Conservation (phyloP, 2,888 invertebrate species). For the Elysia crispata region DNA sequence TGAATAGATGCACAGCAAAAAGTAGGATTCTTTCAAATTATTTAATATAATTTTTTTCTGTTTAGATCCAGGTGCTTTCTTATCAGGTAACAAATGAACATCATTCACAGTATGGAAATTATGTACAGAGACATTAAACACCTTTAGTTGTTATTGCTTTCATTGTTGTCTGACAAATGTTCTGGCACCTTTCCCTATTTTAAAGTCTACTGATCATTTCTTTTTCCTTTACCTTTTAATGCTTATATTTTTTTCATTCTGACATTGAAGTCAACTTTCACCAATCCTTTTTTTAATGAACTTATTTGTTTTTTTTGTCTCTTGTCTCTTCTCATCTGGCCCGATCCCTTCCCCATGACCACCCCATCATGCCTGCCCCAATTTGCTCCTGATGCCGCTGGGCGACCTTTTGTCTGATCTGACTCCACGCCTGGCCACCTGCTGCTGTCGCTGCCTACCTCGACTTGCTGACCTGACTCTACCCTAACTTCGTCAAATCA, state of each 20-base stretch:
- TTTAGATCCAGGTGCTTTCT: too few species aligned
- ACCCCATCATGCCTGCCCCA: constrained; percentile 42
- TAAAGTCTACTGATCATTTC: neutral
- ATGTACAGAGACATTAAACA: too few species aligned
- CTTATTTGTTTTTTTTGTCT: constrained; percentile 27
- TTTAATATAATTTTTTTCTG: too few species aligned
- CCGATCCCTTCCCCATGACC: constrained; percentile 23
- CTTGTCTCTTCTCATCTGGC: constrained; percentile 42
- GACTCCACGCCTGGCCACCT: constrained; percentile 44
- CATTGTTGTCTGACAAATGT: too few species aligned
- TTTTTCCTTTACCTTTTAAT: neutral
- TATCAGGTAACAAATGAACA: too few species aligned
- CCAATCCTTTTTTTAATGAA: neutral
- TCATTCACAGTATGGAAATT: too few species aligned
- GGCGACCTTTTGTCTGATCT: constrained; percentile 48
- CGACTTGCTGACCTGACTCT: constrained; percentile 44
- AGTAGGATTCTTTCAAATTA: too few species aligned
- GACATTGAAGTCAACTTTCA: neutral
- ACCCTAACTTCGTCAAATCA: constrained; percentile 46
- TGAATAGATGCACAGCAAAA: too few species aligned
- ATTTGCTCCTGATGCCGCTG: constrained; percentile 49
- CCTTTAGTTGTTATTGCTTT: too few species aligned
- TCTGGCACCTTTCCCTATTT: too few species aligned
- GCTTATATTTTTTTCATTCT: constrained; percentile 13
- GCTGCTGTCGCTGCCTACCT: constrained; percentile 48